Evolutionary conservation across 2,888 invertebrate species (phyloP), one percentile per base, ranked within the genome.

Genomic region (Ormyrus nitidulus): DNA sequence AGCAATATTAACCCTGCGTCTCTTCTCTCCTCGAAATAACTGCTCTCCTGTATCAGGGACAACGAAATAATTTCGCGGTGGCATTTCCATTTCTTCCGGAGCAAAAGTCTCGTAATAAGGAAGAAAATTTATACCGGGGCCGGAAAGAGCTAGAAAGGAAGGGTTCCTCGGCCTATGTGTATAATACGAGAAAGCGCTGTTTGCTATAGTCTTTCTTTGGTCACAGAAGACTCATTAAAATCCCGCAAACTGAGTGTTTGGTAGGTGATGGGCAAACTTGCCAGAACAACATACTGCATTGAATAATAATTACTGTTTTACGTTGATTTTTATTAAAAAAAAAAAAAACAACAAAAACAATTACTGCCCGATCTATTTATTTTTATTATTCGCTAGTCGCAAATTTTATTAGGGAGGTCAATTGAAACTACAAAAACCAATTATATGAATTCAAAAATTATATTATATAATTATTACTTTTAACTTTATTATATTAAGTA

Each of bases 151-250:
- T 11, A 9, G 44, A 58, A 48, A 74, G 49, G 19, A 65, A 34
- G 34, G 58, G 58, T 10, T 61, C 3, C 34, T 4, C 34, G 34
- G 34, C 34, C 4, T 34, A 34, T 49, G 51, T 54, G n/a, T 53
- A 44, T 11, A 6, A 7, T 44, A 44, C 7, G 46, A 69, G 46
- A 48, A 69, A 13, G 9, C 54, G 49, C 58, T 56, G 7, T 56
- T 49, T 46, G 10, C 44, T 44, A 34, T 44, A 34, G 19, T 65
- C 66, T 58, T 74, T 66, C 51, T 44, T 54, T 46, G 5, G 59
- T 46, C 6, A 8, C 19, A 54, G 59, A 82, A 80, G 79, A 79
- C 73, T 77, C 80, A 81, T 83, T 84, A 84, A 84, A 82, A 76
- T 46, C 62, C 62, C 49, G 6, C 75, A 58, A n/a, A 77, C 54